Percentiles rank a stretch among this genome's conserved stretches.
phyloP scores from a whole-genome alignment of 2,113 vertebrate species.

The Phyllostomus hastatus region DNA sequence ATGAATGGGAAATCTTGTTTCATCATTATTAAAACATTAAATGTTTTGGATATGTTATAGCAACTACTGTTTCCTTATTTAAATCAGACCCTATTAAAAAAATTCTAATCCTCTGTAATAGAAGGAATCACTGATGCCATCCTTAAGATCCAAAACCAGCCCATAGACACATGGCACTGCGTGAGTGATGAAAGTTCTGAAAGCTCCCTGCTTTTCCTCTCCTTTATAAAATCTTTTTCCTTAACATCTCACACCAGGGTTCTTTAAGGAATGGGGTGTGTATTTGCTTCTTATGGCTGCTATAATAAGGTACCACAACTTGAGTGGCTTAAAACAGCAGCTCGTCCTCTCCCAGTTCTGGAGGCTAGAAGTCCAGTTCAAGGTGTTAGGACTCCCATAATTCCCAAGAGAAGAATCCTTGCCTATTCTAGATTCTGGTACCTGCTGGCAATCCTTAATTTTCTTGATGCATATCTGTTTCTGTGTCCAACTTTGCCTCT shows the following conservation, averaged over 20 bases:
- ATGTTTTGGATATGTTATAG: not conserved
- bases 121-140: not conserved
- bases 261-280: not conserved
- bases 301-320: not conserved
- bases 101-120: not conserved
- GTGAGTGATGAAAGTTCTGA: not conserved
- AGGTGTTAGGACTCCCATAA: not conserved
- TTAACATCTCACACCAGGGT: not conserved
- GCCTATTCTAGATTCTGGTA: not conserved
- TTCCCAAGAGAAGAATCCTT: not conserved
- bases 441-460: not conserved
- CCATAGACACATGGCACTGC: not conserved
- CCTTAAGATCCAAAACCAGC: not conserved
- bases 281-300: not conserved
- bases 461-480: not conserved
- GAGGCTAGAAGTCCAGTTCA: not conserved
- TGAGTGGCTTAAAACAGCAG: not conserved
- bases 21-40: not conserved
- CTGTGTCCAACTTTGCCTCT: not conserved
- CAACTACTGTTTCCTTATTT: not conserved
- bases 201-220: not conserved
- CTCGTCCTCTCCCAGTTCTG: not conserved
- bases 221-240: not conserved
- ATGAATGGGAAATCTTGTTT: not conserved
- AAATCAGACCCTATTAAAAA: not conserved